A percentile compares a stretch with the other conserved stretches of the same genome.
These are phyloP conservation scores for Hyperoplus lanceolatus DNA, from an alignment of 2,797 vertebrate species.

Conservation along the genomic window DNA sequence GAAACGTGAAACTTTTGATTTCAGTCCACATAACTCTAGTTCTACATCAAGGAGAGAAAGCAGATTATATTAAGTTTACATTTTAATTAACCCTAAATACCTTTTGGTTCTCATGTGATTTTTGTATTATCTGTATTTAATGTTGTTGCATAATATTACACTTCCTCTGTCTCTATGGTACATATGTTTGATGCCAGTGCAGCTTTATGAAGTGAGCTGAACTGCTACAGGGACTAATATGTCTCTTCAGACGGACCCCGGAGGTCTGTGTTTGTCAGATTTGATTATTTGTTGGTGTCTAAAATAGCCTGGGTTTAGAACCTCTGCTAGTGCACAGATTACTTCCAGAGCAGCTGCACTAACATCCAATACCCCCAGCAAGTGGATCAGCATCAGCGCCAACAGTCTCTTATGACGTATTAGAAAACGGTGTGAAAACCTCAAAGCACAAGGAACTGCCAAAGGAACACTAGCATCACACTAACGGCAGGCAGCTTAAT, in stretches of 20 bases:
- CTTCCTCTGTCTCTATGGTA: conserved; percentile 12
- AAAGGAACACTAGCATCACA: conserved; percentile 29
- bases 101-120: conserved; percentile 9
- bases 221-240: conserved; percentile 16
- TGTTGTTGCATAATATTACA: conserved; percentile 31
- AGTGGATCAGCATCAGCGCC: conserved; percentile 29
- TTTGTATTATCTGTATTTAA: conserved; percentile 31
- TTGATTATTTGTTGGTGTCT: conserved; percentile 23
- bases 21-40: conserved; percentile 13
- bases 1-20: conserved; percentile 34
- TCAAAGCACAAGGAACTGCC: conserved; percentile 6
- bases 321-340: conserved; percentile 31
- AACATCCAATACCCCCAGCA: conserved; percentile 22
- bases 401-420: conserved; percentile 37
- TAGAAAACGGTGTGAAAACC: conserved; percentile 44
- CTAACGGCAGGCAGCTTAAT: conserved; percentile 52
- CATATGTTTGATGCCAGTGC: conserved; percentile 23
- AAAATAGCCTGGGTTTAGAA: conserved; percentile 27
- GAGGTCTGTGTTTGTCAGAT: conserved; percentile 45
- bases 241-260: conserved; percentile 33
- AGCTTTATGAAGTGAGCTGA: conserved; percentile 26
- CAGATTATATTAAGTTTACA: conserved; percentile 24
- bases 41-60: conserved; percentile 25
- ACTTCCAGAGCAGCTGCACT: conserved; percentile 26
- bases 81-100: conserved; percentile 46